phyloP scores from a whole-genome alignment of 2,888 invertebrate species.

The Epinotia demarniana region DNA sequence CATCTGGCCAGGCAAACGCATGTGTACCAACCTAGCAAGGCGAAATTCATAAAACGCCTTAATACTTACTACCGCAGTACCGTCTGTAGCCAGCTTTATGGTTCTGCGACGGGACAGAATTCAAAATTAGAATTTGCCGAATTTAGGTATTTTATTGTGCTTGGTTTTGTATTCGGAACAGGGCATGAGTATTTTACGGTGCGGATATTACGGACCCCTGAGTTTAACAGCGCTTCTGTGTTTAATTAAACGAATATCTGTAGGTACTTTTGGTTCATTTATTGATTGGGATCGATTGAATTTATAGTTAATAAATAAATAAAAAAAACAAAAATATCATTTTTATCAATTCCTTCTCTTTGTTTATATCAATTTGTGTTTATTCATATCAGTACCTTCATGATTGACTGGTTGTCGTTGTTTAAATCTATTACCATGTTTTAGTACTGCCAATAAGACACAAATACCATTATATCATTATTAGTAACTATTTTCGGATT shows the following conservation, averaged over 20 bases:
- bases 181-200: constrained; percentile 42
- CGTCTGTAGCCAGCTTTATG: constrained; percentile 51
- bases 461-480: no score
- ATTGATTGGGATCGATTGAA: not conserved
- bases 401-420: no score
- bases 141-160: constrained; percentile 49
- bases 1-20: constrained; percentile 47
- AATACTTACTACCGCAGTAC: constrained; percentile 49
- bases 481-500: no score
- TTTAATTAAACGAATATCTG: constrained; percentile 37
- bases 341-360: no score
- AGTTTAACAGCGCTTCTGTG: constrained; percentile 27
- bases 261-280: constrained; percentile 12
- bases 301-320: not conserved
- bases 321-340: no score
- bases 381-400: no score
- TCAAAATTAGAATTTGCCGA: constrained; percentile 51
- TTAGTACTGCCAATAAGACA: no score
- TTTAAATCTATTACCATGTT: no score
- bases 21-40: constrained; percentile 45
- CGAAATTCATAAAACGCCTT: constrained; percentile 54
- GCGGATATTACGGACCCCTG: constrained; percentile 40
- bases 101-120: constrained; percentile 49
- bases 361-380: no score
- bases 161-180: constrained; percentile 42